Conservation (phyloP, 2,113 vertebrate genomes). For the Chloebia gouldiae region DNA sequence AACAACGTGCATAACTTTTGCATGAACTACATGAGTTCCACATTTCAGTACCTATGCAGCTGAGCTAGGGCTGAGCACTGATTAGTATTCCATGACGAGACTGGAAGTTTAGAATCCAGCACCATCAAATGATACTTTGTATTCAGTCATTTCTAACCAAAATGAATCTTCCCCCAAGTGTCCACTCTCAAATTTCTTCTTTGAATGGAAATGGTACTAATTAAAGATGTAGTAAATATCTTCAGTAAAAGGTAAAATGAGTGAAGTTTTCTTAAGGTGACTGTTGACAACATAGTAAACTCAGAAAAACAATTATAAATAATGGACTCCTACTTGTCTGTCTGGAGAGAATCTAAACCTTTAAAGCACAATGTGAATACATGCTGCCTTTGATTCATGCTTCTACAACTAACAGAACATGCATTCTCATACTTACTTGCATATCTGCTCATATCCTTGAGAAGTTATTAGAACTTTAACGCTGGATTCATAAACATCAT, state of each 20-base stretch:
- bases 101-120: not conserved
- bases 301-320: not conserved
- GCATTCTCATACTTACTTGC: conserved; percentile 87
- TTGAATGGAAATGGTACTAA: not conserved
- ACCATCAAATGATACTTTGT: not conserved
- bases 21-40: not conserved
- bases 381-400: not conserved
- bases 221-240: not conserved
- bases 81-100: not conserved
- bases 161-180: not conserved
- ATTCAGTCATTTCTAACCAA: not conserved
- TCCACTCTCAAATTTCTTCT: not conserved
- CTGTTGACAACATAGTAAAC: not conserved
- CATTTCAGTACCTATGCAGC: not conserved
- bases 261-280: not conserved
- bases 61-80: not conserved
- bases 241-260: not conserved
- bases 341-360: not conserved
- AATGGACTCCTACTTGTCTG: not conserved
- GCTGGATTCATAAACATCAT: conserved; percentile 96
- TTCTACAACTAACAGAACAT: not conserved
- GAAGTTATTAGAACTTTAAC: conserved; percentile 99
- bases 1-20: not conserved
- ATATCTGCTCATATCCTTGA: conserved; percentile 98
- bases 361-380: not conserved